Conservation (phyloP, 2,113 vertebrate species). For the Mormyrus iriodes region DNA sequence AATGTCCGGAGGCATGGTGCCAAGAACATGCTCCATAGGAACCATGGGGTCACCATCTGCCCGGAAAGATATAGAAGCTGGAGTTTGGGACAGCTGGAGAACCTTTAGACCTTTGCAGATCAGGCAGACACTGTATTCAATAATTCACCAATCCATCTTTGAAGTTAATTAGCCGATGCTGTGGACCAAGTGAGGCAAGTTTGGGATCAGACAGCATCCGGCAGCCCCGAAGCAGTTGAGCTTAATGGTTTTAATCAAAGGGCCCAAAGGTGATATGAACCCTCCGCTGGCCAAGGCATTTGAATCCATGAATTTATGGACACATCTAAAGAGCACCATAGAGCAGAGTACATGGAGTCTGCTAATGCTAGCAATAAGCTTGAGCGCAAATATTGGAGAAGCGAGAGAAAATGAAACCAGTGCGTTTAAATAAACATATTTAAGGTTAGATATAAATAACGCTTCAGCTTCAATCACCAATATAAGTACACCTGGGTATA, state of each 20-base stretch:
- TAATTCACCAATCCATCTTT: background rate
- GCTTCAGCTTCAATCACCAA: no score
- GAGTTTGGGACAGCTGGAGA: background rate
- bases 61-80: background rate
- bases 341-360: no score
- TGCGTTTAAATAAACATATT: no score
- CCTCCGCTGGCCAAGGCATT: background rate
- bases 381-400: no score
- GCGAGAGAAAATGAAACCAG: no score
- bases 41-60: constrained; percentile 41
- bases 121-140: background rate
- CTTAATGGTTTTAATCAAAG: background rate
- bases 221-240: background rate
- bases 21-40: constrained; percentile 21
- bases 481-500: no score
- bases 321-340: no score
- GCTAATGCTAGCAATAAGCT: no score
- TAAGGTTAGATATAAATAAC: no score
- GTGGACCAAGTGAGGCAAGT: background rate
- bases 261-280: background rate
- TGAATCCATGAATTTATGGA: background rate
- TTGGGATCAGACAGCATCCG: background rate
- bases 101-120: background rate
- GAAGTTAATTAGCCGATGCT: background rate
- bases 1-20: constrained; percentile 55